Evolutionary conservation across 2,113 vertebrate species (phyloP).

Genomic region (Grus americana): DNA sequence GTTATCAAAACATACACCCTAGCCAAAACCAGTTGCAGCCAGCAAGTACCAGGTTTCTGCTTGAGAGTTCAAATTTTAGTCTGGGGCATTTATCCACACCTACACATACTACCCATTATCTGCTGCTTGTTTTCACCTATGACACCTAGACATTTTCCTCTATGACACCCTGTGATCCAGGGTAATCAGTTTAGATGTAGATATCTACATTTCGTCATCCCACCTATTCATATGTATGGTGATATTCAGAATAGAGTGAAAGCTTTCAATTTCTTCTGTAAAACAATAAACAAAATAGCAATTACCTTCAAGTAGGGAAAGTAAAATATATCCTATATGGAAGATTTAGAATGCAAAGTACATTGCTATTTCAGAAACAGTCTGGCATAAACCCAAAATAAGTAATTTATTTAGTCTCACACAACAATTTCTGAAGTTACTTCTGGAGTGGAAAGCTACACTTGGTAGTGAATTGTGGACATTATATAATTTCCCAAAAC

Average conservation of each 20-base stretch:
- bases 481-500: neutral
- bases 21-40: neutral
- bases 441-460: neutral
- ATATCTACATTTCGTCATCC: neutral
- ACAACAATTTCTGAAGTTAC: neutral
- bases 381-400: neutral
- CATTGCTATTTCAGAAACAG: neutral
- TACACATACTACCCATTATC: neutral
- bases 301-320: neutral
- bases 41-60: neutral
- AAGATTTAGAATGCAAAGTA: neutral
- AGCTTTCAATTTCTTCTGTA: neutral
- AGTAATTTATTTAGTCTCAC: neutral
- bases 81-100: neutral
- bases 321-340: neutral
- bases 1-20: neutral
- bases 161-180: neutral
- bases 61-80: neutral
- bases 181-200: neutral
- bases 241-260: neutral
- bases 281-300: neutral
- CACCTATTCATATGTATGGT: neutral
- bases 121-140: neutral
- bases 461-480: neutral
- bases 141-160: accelerated